Percentiles rank a stretch among this genome's conserved stretches.
Evolutionary conservation across 2,113 vertebrate species (phyloP).

Genomic region (Aleadryas rufinucha): DNA sequence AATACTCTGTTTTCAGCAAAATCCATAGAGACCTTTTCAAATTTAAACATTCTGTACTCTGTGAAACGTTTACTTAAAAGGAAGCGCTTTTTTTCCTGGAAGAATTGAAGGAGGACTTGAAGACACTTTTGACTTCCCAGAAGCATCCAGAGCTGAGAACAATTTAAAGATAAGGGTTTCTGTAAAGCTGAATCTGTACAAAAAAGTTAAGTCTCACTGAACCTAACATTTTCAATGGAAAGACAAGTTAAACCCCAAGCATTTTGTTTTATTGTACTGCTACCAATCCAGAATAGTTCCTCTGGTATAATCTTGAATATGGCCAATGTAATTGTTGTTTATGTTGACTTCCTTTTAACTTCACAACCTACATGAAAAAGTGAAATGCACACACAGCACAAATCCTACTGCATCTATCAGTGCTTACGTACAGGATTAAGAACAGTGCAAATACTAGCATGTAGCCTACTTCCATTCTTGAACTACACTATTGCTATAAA

Average conservation of each 20-base stretch:
- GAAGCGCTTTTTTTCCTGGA: background rate
- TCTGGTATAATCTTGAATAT: background rate
- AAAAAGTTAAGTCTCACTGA: background rate
- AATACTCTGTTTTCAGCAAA: background rate
- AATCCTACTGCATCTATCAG: background rate
- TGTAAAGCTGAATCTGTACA: background rate
- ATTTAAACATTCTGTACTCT: background rate
- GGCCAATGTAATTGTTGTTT: background rate
- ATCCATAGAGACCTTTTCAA: background rate
- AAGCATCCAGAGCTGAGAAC: background rate
- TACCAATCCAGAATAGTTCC: background rate
- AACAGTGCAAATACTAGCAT: constrained; percentile 1
- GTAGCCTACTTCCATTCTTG: background rate
- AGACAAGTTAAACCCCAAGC: background rate
- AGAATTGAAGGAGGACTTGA: background rate
- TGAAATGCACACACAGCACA: constrained; percentile 18
- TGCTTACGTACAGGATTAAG: background rate
- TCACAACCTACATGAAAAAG: background rate
- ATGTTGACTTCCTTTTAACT: background rate
- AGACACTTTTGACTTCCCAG: background rate
- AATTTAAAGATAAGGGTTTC: background rate
- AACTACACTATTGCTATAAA: constrained; percentile 39
- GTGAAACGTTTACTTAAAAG: background rate
- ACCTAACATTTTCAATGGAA: background rate
- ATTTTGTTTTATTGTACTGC: background rate